phyloP scores from a whole-genome alignment of 2,113 vertebrate genomes.

The Nycticebus coucang region DNA sequence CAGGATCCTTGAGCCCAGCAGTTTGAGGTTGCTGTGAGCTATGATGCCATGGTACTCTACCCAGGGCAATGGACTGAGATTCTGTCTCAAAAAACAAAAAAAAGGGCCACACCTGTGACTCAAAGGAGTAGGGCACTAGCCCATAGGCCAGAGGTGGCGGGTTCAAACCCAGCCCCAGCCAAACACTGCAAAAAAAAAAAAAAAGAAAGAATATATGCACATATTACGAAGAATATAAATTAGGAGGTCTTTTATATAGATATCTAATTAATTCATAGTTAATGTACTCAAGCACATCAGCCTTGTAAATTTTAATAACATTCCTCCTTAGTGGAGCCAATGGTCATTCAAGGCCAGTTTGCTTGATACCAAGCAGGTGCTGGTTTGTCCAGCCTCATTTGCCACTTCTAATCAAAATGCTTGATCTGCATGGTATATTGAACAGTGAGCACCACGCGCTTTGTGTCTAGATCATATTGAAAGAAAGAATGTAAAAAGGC shows the following conservation, averaged over 20 bases:
- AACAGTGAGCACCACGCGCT: neutral
- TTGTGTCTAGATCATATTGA: neutral
- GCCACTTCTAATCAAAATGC: neutral
- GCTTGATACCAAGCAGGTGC: neutral
- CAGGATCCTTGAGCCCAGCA: no score
- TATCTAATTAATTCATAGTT: conserved; percentile 25
- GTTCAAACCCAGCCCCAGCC: no score
- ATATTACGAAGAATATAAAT: no score
- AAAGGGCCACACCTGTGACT: no score
- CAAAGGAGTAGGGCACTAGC: no score
- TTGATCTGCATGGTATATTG: neutral
- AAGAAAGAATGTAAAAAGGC: neutral
- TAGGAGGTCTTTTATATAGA: neutral
- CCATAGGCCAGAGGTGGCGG: no score
- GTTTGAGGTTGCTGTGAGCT: no score
- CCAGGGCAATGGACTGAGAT: no score
- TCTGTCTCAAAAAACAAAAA: no score
- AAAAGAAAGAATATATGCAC: no score
- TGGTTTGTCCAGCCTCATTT: neutral
- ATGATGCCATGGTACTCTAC: no score
- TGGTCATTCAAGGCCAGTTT: neutral
- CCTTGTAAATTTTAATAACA: neutral
- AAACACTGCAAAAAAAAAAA: no score
- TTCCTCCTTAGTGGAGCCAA: neutral
- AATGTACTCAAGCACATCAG: neutral